phyloP scores from a whole-genome alignment of 35 echinoderm and acorn worm species.

The Stichopus chloronotus region DNA sequence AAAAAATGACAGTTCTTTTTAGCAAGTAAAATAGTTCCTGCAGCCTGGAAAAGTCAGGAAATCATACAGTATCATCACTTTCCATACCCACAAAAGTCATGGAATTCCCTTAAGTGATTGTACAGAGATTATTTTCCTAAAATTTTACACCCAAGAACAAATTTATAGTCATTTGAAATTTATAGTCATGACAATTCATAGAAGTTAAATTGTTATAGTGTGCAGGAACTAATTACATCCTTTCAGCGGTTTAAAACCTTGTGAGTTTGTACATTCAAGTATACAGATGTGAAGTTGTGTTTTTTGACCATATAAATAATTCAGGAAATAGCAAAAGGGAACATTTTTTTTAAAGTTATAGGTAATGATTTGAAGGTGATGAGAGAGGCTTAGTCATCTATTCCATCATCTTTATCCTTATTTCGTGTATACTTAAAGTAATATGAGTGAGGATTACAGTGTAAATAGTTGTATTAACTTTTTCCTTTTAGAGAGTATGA shows the following conservation, averaged over 20 bases:
- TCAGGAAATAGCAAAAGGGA: not conserved
- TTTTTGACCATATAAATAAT: not conserved
- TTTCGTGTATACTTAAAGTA: not conserved
- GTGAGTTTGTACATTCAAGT: not conserved
- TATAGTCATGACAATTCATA: too few relatives aligned
- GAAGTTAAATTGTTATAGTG: too few relatives aligned
- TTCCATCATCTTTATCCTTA: not conserved
- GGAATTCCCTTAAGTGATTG: too few relatives aligned
- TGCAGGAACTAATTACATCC: not conserved
- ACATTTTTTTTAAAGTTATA: not conserved
- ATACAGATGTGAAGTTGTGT: not conserved
- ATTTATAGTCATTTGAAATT: too few relatives aligned
- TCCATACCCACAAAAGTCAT: too few relatives aligned
- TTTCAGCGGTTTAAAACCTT: not conserved
- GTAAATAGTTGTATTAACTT: not conserved
- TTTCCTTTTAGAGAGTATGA: not conserved
- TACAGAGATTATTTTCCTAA: too few relatives aligned
- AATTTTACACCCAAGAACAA: too few relatives aligned
- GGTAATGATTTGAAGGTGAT: slow-evolving; percentile 10
- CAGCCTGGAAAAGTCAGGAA: too few relatives aligned
- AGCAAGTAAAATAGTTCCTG: too few relatives aligned
- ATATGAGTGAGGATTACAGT: not conserved
- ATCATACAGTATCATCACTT: too few relatives aligned
- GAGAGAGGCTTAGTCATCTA: not conserved
- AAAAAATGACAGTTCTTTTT: too few relatives aligned